Conservation (phyloP, 2,797 vertebrate genomes). For the Uromys caudimaculatus region DNA sequence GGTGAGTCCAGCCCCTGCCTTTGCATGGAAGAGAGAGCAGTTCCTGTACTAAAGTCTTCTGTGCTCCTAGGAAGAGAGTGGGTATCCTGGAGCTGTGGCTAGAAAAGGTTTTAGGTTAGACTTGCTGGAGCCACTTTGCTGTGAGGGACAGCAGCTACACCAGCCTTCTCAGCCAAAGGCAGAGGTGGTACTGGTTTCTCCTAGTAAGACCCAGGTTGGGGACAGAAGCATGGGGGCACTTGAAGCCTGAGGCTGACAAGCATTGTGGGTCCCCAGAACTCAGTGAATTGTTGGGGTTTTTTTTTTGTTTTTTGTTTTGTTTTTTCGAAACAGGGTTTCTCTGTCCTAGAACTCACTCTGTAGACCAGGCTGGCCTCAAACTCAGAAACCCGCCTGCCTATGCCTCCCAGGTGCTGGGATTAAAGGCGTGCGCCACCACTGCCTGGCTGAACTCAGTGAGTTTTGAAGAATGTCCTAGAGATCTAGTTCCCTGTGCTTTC, state of each 20-base stretch:
- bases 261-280: neutral
- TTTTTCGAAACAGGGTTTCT: too few species aligned
- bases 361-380: too few species aligned
- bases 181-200: neutral
- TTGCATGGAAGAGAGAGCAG: neutral
- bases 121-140: neutral
- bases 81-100: neutral
- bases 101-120: neutral
- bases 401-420: too few species aligned
- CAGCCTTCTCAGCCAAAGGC: neutral
- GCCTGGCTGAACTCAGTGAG: neutral
- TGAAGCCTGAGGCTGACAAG: neutral
- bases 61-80: neutral
- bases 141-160: neutral
- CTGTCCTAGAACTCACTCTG: too few species aligned
- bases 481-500: neutral
- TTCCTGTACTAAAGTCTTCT: neutral
- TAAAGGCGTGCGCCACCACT: too few species aligned
- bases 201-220: neutral
- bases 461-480: neutral
- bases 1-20: slow-evolving; percentile 86
- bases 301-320: too few species aligned
- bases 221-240: neutral
- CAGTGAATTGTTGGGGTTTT: too few species aligned
- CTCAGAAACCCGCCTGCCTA: too few species aligned